Evolutionary conservation across 1,140 invertebrate genomes (phyloP), one percentile per base, ranked within the genome.

Genomic region (Dendroctonus valens): DNA sequence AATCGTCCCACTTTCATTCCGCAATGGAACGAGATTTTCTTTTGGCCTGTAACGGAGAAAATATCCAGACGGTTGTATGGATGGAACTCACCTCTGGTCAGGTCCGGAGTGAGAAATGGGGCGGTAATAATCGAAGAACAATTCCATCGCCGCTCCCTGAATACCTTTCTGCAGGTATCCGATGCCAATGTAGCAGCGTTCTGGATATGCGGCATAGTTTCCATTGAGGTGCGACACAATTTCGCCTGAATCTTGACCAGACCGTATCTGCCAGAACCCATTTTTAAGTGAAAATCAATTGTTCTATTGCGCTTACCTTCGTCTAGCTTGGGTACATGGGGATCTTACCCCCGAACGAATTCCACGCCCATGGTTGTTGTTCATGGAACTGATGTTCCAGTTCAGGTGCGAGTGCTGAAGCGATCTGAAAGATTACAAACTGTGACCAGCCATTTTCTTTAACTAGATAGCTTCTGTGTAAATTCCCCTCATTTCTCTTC

Each of bases 121-220:
- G 89, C 90, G 6, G 81, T 80, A 9, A 85, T 81, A 53, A 93
- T 84, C 49, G 89, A 89, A 51, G 90, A 91, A 78, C 92, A 94
- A 78, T 94, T 94, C 92, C 92, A 94, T 53, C 91, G 81, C 54
- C 90, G 83, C 69, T 89, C 83, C 7, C 81, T 78, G 75, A 93
- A 91, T 1, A 88, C 82, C 58, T 83, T 81, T 74, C 90, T 87
- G 76, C 92, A 94, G 11, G 89, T 86, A 53, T 83, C 78, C 12
- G 86, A 82, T 0, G 90, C 84, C 52, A 89, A 79, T 14, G 80
- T 80, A 5, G 91, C 89, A 1, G 91, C 91, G 48, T 83, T 82
- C 11, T 85, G 85, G 50, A 94, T 83, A 70, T 87, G 86, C 8
- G 86, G 84, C 90, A 94, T 92, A 42, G 91, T 83, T 64, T 78